phyloP scores from a whole-genome alignment of 2,113 vertebrate species.

The Brachirus orientalis region DNA sequence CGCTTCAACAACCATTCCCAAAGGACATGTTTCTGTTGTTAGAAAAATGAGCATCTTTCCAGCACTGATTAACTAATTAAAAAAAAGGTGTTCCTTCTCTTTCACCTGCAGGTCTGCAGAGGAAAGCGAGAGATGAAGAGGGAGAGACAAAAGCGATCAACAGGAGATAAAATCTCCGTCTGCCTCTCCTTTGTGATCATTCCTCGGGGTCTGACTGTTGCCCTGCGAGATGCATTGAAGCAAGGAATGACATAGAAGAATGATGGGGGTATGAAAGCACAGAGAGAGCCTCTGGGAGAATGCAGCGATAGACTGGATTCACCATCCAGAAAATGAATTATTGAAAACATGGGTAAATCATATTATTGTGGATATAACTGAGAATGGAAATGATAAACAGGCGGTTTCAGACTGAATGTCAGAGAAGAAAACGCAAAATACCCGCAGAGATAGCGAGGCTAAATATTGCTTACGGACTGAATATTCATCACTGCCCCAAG shows the following conservation, averaged over 20 bases:
- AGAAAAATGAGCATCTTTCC: slow-evolving; percentile 64
- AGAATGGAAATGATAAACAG: slow-evolving; percentile 66
- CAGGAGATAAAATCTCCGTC: slow-evolving; percentile 45
- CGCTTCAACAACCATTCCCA: slow-evolving; percentile 49
- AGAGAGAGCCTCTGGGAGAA: slow-evolving; percentile 56
- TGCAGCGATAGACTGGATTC: slow-evolving; percentile 48
- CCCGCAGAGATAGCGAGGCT: slow-evolving; percentile 35
- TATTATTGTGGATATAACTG: slow-evolving; percentile 68
- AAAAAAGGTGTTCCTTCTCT: slow-evolving; percentile 67
- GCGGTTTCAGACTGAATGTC: slow-evolving; percentile 52
- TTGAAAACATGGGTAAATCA: slow-evolving; percentile 70
- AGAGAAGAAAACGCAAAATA: slow-evolving; percentile 48
- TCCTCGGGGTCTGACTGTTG: slow-evolving; percentile 49
- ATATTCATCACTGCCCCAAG: slow-evolving; percentile 58
- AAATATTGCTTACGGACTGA: slow-evolving; percentile 42
- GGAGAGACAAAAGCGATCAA: slow-evolving; percentile 46
- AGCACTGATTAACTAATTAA: slow-evolving; percentile 72
- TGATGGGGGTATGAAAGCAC: slow-evolving; percentile 63
- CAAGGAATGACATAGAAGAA: slow-evolving; percentile 51
- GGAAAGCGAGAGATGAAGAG: slow-evolving; percentile 17
- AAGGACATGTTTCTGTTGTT: slow-evolving; percentile 53
- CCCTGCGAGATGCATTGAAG: slow-evolving; percentile 46
- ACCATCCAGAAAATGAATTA: slow-evolving; percentile 76
- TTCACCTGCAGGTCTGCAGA: slow-evolving; percentile 40
- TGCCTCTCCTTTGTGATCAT: slow-evolving; percentile 28